Evolutionary conservation across 2,797 vertebrate species (phyloP).

Genomic region (Garrulus glandarius): DNA sequence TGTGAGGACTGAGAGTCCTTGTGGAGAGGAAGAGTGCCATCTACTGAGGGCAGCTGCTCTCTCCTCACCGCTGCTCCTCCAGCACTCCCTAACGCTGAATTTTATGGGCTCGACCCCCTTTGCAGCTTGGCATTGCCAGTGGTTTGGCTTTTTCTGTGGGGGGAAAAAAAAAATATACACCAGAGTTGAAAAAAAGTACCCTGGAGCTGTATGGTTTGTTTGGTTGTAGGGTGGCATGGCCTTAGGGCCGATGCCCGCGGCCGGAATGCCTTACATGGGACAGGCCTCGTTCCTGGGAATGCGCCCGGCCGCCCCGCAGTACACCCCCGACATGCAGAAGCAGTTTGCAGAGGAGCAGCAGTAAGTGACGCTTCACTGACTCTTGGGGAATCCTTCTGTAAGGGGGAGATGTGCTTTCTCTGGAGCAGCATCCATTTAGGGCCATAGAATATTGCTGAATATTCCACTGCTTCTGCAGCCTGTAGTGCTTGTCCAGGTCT

Average conservation of each 20-base stretch:
- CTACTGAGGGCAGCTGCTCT: neutral
- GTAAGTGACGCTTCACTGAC: slow-evolving; percentile 73
- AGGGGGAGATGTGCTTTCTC: neutral
- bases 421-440: neutral
- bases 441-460: neutral
- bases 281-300: slow-evolving; percentile 91
- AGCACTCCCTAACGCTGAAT: rapidly evolving
- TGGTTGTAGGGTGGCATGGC: slow-evolving; percentile 86
- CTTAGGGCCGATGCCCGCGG: slow-evolving; percentile 85
- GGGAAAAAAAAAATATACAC: rapidly evolving
- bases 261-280: slow-evolving; percentile 90
- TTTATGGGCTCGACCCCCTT: rapidly evolving
- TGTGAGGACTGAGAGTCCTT: neutral
- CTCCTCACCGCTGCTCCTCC: neutral
- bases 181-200: rapidly evolving
- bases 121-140: rapidly evolving
- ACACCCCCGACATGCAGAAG: slow-evolving; percentile 92
- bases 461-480: neutral
- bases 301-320: slow-evolving; percentile 87
- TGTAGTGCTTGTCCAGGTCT: neutral
- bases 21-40: slow-evolving; percentile 17
- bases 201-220: neutral
- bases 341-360: slow-evolving; percentile 97
- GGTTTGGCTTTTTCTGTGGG: neutral
- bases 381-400: neutral